phyloP scores from a whole-genome alignment of 2,888 invertebrate genomes.

The Creontiades dilutus region DNA sequence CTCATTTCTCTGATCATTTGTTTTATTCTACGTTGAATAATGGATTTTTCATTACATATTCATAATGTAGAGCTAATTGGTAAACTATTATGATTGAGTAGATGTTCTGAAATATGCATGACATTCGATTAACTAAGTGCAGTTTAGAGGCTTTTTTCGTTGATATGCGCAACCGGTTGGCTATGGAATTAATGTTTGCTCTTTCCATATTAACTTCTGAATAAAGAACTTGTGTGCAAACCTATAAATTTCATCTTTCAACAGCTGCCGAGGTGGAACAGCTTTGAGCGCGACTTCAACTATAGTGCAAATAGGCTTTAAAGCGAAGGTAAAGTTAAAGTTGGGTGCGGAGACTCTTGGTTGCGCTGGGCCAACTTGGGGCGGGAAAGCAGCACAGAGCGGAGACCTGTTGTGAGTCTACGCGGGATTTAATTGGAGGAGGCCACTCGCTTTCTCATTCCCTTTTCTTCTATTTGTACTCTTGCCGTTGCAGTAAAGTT shows the following conservation, averaged over 20 bases:
- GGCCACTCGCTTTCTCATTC: constrained; percentile 32
- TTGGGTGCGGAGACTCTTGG: not conserved
- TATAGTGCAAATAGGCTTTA: not conserved
- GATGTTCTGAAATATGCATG: no score
- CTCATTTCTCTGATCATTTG: no score
- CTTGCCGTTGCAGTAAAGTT: constrained; percentile 16
- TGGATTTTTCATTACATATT: no score
- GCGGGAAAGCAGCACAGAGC: not conserved
- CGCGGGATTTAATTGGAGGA: not conserved
- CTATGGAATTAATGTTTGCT: no score
- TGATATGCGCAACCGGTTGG: no score
- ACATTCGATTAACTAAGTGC: no score
- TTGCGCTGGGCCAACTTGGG: not conserved
- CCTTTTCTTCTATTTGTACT: not conserved
- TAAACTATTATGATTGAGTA: no score
- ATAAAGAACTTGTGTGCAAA: not conserved
- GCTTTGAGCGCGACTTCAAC: not conserved
- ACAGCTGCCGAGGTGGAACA: not conserved
- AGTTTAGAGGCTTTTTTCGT: no score
- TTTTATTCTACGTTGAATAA: no score
- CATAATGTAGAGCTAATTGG: no score
- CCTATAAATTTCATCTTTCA: not conserved
- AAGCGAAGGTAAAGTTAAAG: not conserved
- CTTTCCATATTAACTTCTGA: no score
- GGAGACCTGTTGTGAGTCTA: constrained; percentile 3